These are phyloP conservation scores for Calycopis cecrops DNA, from an alignment of 1,140 invertebrate species.

Conservation along the genomic window DNA sequence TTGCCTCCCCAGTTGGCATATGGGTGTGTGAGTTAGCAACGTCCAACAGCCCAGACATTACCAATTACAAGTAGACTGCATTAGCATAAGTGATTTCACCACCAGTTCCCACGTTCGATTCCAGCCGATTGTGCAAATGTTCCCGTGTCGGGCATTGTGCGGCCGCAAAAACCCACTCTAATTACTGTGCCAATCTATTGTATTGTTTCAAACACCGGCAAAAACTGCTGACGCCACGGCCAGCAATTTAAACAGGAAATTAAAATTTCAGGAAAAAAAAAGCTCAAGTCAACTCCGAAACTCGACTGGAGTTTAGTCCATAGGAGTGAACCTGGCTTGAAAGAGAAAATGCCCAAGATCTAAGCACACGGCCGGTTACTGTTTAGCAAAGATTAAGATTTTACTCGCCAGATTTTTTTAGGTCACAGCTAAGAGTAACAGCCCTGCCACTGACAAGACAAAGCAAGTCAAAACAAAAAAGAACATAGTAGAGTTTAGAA, in stretches of 20 bases:
- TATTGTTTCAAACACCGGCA: neutral
- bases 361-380: too few species aligned
- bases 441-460: too few species aligned
- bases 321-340: too few species aligned
- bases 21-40: neutral
- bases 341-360: too few species aligned
- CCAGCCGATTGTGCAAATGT: constrained; percentile 30
- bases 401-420: too few species aligned
- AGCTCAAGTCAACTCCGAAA: too few species aligned
- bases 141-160: constrained; percentile 45
- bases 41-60: neutral
- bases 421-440: too few species aligned
- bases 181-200: constrained; percentile 29
- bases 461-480: too few species aligned
- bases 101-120: constrained; percentile 11
- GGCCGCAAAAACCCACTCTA: constrained; percentile 44
- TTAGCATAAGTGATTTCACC: constrained; percentile 13
- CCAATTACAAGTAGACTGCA: neutral
- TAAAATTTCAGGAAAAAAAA: neutral
- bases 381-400: too few species aligned
- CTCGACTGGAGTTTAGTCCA: too few species aligned
- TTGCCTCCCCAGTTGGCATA: too few species aligned
- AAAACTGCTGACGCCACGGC: neutral
- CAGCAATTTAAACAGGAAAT: neutral
- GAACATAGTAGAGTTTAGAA: too few species aligned